phyloP scores from a whole-genome alignment of 2,888 invertebrate species.

The Acleris holmiana region DNA sequence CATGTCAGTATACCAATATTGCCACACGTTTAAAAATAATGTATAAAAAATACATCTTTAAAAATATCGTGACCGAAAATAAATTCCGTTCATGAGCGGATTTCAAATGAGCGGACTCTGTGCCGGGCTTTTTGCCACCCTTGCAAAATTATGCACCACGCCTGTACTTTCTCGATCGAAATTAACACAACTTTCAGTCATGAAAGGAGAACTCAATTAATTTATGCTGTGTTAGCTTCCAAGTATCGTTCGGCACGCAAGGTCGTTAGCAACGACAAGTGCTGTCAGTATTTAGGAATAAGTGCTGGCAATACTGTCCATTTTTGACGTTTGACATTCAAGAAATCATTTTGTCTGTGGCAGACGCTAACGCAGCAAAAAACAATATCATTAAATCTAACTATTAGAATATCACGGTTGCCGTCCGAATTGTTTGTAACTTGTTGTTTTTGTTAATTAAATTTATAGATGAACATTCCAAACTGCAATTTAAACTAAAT shows the following conservation, averaged over 20 bases:
- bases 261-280: conserved; percentile 41
- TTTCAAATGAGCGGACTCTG: neutral
- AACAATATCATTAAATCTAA: no score
- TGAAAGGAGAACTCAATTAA: conserved; percentile 67
- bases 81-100: neutral
- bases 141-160: conserved; percentile 5
- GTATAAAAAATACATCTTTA: neutral
- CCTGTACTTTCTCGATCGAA: conserved; percentile 46
- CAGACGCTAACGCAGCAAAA: conserved; percentile 1
- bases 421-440: no score
- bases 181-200: conserved; percentile 60
- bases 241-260: conserved; percentile 67
- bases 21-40: no score
- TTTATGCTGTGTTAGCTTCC: conserved; percentile 61
- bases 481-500: no score
- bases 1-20: no score
- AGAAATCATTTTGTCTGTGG: conserved; percentile 9
- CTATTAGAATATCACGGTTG: no score
- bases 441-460: no score
- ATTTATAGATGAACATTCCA: no score
- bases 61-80: neutral
- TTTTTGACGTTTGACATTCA: neutral
- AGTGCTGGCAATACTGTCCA: neutral
- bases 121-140: conserved; percentile 5
- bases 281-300: conserved; percentile 29